phyloP scores from a whole-genome alignment of 2,113 vertebrate species.

The Pteropus alecto region DNA sequence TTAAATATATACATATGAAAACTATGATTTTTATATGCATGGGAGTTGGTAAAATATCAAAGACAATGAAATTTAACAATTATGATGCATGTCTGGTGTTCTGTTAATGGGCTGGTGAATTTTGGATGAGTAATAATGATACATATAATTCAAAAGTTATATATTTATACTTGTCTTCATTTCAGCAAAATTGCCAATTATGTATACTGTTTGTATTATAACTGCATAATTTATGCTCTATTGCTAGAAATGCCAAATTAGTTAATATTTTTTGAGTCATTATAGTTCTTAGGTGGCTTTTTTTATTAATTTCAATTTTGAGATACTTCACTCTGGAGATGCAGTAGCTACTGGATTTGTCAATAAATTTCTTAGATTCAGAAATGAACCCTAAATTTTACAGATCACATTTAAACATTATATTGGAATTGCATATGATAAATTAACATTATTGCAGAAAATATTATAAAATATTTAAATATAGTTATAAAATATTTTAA shows the following conservation, averaged over 20 bases:
- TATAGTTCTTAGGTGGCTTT: neutral
- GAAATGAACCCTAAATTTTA: neutral
- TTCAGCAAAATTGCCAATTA: neutral
- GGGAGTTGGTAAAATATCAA: neutral
- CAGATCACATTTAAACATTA: neutral
- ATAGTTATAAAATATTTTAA: neutral
- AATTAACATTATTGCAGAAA: neutral
- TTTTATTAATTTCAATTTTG: constrained; percentile 1
- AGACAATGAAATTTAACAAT: neutral
- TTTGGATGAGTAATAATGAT: neutral
- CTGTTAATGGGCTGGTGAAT: neutral
- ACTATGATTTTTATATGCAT: neutral
- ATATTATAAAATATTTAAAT: neutral
- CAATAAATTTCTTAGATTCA: neutral
- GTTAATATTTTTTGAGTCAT: neutral
- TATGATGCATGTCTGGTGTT: neutral
- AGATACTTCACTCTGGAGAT: neutral
- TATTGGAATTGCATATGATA: neutral
- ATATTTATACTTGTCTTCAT: neutral
- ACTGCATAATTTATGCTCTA: neutral
- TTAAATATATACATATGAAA: neutral
- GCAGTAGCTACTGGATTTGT: neutral
- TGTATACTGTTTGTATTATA: neutral
- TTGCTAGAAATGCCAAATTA: neutral
- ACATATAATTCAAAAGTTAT: neutral